These are phyloP conservation scores for Varecia variegata DNA, from an alignment of 2,797 vertebrate genomes.

Conservation along the genomic window DNA sequence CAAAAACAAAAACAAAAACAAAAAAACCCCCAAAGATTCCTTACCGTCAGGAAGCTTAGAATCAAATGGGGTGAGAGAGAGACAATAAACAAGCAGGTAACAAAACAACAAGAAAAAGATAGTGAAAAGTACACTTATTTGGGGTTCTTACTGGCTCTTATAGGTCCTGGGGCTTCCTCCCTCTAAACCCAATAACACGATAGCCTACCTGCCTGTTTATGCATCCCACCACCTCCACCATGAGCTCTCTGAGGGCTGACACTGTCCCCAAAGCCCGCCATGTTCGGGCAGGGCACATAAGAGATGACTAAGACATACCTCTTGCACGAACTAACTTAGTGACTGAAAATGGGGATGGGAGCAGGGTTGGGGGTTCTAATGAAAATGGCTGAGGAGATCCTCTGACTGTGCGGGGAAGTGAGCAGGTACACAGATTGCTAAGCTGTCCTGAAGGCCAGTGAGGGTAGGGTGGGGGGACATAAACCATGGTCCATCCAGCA, in stretches of 20 bases:
- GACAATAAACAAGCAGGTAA: neutral
- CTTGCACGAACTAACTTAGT: neutral
- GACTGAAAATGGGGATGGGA: neutral
- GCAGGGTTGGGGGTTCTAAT: neutral
- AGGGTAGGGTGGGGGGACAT: neutral
- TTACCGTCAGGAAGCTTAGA: neutral
- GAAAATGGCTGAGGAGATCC: neutral
- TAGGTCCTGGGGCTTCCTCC: neutral
- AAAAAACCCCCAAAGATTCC: neutral
- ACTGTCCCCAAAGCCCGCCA: neutral
- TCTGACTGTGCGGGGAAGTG: neutral
- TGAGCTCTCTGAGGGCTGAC: neutral
- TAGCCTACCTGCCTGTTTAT: neutral
- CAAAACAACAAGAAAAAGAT: neutral
- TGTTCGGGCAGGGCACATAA: neutral
- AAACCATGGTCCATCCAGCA: neutral
- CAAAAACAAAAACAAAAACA: neutral
- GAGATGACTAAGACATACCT: neutral
- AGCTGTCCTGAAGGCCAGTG: neutral
- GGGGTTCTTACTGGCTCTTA: neutral
- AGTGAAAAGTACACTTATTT: neutral
- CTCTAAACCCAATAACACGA: neutral
- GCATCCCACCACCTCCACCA: accelerated
- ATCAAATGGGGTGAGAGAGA: neutral
- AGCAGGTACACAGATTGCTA: neutral